Evolutionary conservation across 1,140 invertebrate species (phyloP), one percentile per base, ranked within the genome.

Genomic region (Cydia pomonella): DNA sequence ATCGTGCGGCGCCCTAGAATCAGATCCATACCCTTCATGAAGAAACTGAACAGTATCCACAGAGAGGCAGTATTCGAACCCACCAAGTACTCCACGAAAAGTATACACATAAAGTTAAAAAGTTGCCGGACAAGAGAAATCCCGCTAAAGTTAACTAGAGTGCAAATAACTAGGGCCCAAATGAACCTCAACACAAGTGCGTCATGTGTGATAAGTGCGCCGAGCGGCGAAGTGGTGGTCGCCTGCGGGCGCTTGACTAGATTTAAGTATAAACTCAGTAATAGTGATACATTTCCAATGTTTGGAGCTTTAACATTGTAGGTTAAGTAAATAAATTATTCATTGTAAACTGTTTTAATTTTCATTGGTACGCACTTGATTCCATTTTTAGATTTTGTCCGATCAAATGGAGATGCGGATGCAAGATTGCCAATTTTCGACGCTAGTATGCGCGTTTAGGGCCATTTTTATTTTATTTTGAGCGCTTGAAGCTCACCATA

Each of bases 221-320:
- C 53, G 7, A 75, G 29, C 10, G 78, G 82, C 10, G 80, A 80
- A 63, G 83, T 83, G 7, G 75, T 86, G 0, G 81, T 87, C 0
- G 85, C 85, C 0, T 86, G 83, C 63, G 89, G 90, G 47, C 76
- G 86, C 9, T 78, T 92, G 29, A 82, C 87, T 82, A 87, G 89
- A 64, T 92, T 92, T 87, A 89, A 77, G 79, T 91, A 87, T 82
- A 91, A 79, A 84, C 71, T 87, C 72, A 90, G 80, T 23, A 83
- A 79, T 18, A 72, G 64, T 76, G 80, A 82, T 23, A 66, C 80
- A 23, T 86, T 91, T 85, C 89, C 90, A 81, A 84, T 91, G 84
- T 87, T 85, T 84, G 88, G 90, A 85, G 85, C 87, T 79, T 80
- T 89, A 77, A 82, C 80, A 18, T 80, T 92, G 81, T 91, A 79